Evolutionary conservation across 2,888 invertebrate species (phyloP).

Genomic region (Drosophila kanekoi): DNA sequence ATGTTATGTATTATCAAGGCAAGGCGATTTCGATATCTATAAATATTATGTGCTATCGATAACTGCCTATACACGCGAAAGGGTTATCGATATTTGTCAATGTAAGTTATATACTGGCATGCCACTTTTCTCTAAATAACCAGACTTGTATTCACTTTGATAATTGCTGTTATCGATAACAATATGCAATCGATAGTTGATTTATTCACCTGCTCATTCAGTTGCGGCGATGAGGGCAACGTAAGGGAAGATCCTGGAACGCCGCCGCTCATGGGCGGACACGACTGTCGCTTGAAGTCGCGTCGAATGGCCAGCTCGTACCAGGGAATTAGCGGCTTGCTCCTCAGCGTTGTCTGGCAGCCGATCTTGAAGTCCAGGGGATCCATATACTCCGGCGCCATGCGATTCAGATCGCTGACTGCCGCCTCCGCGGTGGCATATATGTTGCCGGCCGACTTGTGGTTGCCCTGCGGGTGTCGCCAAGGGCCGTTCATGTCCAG

Average conservation of each 20-base stretch:
- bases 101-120: too few relatives aligned
- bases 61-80: too few relatives aligned
- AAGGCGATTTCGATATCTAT: too few relatives aligned
- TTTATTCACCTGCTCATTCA: slow-evolving; percentile 78
- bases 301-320: slow-evolving; percentile 94
- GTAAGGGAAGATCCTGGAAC: slow-evolving; percentile 29
- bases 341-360: slow-evolving; percentile 88
- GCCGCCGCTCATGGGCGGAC: slow-evolving; percentile 88
- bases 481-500: slow-evolving; percentile 70
- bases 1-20: too few relatives aligned
- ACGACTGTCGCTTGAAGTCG: slow-evolving; percentile 90
- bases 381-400: slow-evolving; percentile 84
- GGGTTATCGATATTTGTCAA: background rate
- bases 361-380: slow-evolving; percentile 89
- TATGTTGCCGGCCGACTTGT: slow-evolving; percentile 83
- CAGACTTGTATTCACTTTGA: background rate
- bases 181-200: slow-evolving; percentile 1
- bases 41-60: too few relatives aligned
- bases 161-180: background rate
- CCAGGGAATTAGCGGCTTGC: slow-evolving; percentile 92
- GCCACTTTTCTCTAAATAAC: too few relatives aligned
- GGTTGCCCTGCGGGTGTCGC: slow-evolving; percentile 61
- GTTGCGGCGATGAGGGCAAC: slow-evolving; percentile 59
- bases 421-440: slow-evolving; percentile 82
- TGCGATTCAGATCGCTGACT: slow-evolving; percentile 75